Base-by-base conservation (phyloP, 2,797 vertebrate species). In the Chrysocyon brachyurus region DNA sequence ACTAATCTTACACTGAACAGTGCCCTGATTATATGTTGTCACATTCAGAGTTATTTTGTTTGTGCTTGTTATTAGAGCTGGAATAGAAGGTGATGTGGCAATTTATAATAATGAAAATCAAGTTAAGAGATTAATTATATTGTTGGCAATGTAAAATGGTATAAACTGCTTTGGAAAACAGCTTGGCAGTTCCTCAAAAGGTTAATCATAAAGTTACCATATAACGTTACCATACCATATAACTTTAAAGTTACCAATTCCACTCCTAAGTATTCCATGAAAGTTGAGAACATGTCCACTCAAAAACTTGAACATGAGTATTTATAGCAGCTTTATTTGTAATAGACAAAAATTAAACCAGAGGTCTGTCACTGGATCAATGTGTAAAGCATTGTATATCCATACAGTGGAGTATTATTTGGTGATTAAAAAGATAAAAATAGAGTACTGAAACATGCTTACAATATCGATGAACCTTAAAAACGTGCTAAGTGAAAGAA, bases 31-130 rank as follows among this genome's bases (percentile, higher is more conserved):
- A 57, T 15, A 26, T 24, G 3, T 77, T 24, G 73, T 56, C 21
- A 78, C n/a, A 57, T 72, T 90, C 31, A 57, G 33, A 73, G 52
- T 72, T 77, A 56, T 36, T 87, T 96, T 94, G 66, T 94, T 96
- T 87, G 46, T 90, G n/a, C 40, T 57, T 75, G 66, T 49, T 81
- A 36, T 28, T 90, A 90, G 56, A 95, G 64, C 21, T 92, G 36
- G 24, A 64, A 61, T 79, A 94, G 75, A 82, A 86, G 26, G 49
- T 84, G 36, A 66, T 78, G n/a, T 84, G 70, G 4, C 36, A 84
- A 0, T 88, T 70, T 52, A 4, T 46, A 68, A 46, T 66, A 49
- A 83, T 28, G 63, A 31, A 63, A 87, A 26, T 90, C 15, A 82
- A 26, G 31, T 63, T 77, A 56, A 88, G 83, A 68, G 57, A 46